Evolutionary conservation across 2,797 vertebrate species (phyloP), one percentile per base, ranked within the genome.

Genomic region (Urosaurus nigricauda): DNA sequence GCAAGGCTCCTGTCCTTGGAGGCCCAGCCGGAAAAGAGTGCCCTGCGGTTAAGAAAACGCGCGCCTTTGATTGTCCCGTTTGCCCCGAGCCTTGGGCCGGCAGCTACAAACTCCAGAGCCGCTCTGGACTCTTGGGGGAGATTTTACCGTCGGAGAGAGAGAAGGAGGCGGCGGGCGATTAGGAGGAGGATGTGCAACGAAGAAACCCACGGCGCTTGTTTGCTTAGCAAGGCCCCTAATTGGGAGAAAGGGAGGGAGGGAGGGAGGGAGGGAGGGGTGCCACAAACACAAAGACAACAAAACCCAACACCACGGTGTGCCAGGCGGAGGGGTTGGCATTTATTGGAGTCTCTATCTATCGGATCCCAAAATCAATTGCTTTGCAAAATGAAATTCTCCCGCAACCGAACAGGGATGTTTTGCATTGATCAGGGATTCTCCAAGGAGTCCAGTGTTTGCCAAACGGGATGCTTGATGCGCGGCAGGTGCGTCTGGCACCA

Each of bases 61-160:
- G 17, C 11, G 2, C 74, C 87, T 84, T 43, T 88, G 87, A 88
- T 79, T 70, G 82, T 58, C 74, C 13, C n/a, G 4, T 9, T 58
- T 70, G 74, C 87, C 75, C 70, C 35, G 29, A 73, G 83, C 75
- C 83, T 79, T 29, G 26, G 8, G 63, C 87, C 79, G 11, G 75
- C 63, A 58, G 82, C 87, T 87, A 82, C 86, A 83, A 78, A 79
- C 82, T 58, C 87, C 73, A 47, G 58, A 79, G 47, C 79, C 40
- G 86, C 35, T 51, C 86, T 71, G 58, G 63, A 73, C 79, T 51
- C 79, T 58, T 73, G 78, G 79, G 86, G 77, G 35, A 87, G 68
- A 87, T 87, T 87, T 87, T 87, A 53, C 51, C 8, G 65, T 32
- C 35, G 40, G 40, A 43, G 71, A 43, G 37, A 65, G 35, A 60